Percentiles rank a stretch among this genome's conserved stretches.
These are phyloP conservation scores for Campoplex capitator DNA, from an alignment of 2,888 invertebrate genomes.

Conservation along the genomic window DNA sequence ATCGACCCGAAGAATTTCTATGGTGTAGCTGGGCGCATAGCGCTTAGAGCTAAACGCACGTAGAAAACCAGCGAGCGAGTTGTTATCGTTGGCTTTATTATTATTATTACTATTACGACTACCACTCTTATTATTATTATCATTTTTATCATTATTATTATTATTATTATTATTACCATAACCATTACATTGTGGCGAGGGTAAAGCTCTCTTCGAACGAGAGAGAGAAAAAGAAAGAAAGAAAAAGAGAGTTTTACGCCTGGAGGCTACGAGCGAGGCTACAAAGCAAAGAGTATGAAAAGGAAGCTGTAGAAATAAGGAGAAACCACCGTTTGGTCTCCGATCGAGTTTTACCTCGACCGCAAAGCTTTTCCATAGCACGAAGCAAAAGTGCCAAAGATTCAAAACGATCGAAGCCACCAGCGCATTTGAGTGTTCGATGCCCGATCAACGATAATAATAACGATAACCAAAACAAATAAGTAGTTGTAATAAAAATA, in stretches of 20 bases:
- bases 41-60: conserved; percentile 56
- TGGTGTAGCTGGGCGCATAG: conserved; percentile 37
- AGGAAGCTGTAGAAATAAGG: conserved; percentile 63
- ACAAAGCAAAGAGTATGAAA: conserved; percentile 43
- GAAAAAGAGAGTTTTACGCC: conserved; percentile 5
- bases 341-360: conserved; percentile 40
- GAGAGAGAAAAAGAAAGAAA: neutral
- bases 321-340: conserved; percentile 18
- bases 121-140: conserved; percentile 51
- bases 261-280: conserved; percentile 8
- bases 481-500: neutral
- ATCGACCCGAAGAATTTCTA: conserved; percentile 57
- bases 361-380: conserved; percentile 6
- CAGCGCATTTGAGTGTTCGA: too few relatives aligned
- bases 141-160: conserved; percentile 53
- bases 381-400: neutral
- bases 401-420: conserved; percentile 10
- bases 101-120: conserved; percentile 53
- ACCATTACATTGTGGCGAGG: conserved; percentile 55
- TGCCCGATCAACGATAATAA: conserved; percentile 8
- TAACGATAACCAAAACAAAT: neutral
- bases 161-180: conserved; percentile 58
- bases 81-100: conserved; percentile 66
- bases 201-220: conserved; percentile 39
- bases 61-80: conserved; percentile 60